These are phyloP conservation scores for Myzus persicae DNA, from an alignment of 1,140 invertebrate species.

Conservation along the genomic window DNA sequence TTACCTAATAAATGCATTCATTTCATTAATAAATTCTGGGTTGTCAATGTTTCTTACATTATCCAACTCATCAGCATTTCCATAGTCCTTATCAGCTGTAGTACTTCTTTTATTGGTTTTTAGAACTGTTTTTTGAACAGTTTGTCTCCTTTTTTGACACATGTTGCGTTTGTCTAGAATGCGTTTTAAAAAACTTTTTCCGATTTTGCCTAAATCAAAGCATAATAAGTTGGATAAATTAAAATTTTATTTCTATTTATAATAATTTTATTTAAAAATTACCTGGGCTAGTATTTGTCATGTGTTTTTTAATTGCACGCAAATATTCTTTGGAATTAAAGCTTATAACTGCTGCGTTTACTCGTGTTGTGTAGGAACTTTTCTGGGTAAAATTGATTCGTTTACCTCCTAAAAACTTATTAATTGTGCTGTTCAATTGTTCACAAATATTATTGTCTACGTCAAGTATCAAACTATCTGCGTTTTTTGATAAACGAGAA, in stretches of 20 bases:
- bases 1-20: slow-evolving; percentile 1
- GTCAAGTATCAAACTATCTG: slow-evolving; percentile 18
- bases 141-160: not conserved
- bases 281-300: slow-evolving; percentile 25
- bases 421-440: slow-evolving; percentile 23
- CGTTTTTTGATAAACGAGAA: slow-evolving; percentile 7
- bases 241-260: not conserved
- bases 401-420: slow-evolving; percentile 22
- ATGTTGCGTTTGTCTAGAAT: not conserved
- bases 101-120: not conserved
- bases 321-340: slow-evolving; percentile 27
- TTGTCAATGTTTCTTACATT: not conserved
- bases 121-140: not conserved
- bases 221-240: not conserved
- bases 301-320: not conserved
- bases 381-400: slow-evolving; percentile 28
- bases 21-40: not conserved
- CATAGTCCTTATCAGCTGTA: not conserved
- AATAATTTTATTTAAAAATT: not conserved
- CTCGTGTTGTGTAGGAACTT: not conserved
- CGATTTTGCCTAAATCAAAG: not conserved
- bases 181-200: not conserved
- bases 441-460: slow-evolving; percentile 43
- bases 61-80: not conserved
- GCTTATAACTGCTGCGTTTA: slow-evolving; percentile 18